Conservation (phyloP, 2,888 invertebrate genomes). For the Athalia rosae region DNA sequence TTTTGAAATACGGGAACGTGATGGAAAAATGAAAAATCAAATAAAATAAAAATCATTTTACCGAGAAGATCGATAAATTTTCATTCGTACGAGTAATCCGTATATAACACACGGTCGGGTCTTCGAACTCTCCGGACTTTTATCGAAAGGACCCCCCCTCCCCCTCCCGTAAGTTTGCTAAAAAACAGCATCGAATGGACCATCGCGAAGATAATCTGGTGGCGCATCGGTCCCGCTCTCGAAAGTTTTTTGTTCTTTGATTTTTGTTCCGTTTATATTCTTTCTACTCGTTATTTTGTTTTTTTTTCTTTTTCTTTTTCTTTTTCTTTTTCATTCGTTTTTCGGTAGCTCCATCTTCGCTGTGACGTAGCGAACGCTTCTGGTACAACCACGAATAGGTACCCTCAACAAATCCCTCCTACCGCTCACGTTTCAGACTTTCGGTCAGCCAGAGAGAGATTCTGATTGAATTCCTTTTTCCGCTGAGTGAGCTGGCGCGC, state of each 20-base stretch:
- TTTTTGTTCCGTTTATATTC: too few relatives aligned
- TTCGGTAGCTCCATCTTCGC: too few relatives aligned
- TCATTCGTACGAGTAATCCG: too few relatives aligned
- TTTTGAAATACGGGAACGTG: slow-evolving; percentile 27
- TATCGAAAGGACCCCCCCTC: too few relatives aligned
- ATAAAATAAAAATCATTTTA: too few relatives aligned
- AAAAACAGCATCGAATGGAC: slow-evolving; percentile 33
- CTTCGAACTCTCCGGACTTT: background rate
- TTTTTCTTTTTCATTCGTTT: too few relatives aligned
- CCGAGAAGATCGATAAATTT: too few relatives aligned
- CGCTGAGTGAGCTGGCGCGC: background rate
- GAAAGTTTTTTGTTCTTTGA: too few relatives aligned
- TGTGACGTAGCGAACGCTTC: background rate
- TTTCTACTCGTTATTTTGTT: too few relatives aligned
- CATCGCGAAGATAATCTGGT: slow-evolving; percentile 19
- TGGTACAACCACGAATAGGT: background rate
- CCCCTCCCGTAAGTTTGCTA: slow-evolving; percentile 12
- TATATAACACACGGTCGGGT: background rate
- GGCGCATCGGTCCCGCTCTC: slow-evolving; percentile 12
- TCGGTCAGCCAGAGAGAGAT: background rate
- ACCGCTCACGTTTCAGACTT: too few relatives aligned
- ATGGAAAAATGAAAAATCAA: background rate
- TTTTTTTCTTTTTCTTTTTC: too few relatives aligned
- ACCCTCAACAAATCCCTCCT: slow-evolving; percentile 9
- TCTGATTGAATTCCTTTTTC: slow-evolving; percentile 13